Percentiles rank a stretch among this genome's conserved stretches.
Conservation (phyloP, 2,797 vertebrate genomes). For the Microctenopoma lineatum region DNA sequence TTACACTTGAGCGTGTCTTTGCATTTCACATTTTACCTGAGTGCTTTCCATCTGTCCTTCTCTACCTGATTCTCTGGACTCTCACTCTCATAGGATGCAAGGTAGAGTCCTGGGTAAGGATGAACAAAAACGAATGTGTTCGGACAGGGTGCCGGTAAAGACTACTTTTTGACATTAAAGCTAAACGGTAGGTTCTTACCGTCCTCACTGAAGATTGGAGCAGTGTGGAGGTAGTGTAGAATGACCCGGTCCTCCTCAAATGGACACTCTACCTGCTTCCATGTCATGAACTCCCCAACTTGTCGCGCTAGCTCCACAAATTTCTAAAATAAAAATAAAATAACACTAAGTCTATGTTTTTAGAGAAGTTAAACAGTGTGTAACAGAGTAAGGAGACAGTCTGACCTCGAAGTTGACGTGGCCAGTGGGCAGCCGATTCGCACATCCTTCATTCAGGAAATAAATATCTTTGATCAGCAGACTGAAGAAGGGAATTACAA, state of each 20-base stretch:
- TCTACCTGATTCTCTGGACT: slow-evolving; percentile 97
- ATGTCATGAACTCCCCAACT: slow-evolving; percentile 95
- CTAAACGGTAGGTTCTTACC: slow-evolving; percentile 79
- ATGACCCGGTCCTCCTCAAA: slow-evolving; percentile 92
- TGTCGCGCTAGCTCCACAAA: slow-evolving; percentile 95
- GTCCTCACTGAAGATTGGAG: slow-evolving; percentile 94
- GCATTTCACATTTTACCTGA: slow-evolving; percentile 83
- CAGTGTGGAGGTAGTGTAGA: slow-evolving; percentile 93
- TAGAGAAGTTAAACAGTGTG: background rate
- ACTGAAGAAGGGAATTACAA: slow-evolving; percentile 97
- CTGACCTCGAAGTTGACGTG: slow-evolving; percentile 95
- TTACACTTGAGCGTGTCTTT: background rate
- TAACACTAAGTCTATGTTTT: background rate
- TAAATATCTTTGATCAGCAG: slow-evolving; percentile 97
- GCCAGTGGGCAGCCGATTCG: slow-evolving; percentile 92
- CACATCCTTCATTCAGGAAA: slow-evolving; percentile 95
- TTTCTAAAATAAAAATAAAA: slow-evolving; percentile 82
- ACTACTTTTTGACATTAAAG: background rate
- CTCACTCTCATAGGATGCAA: slow-evolving; percentile 97
- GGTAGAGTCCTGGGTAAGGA: slow-evolving; percentile 86
- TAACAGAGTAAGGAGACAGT: background rate
- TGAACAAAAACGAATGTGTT: background rate
- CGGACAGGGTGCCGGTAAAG: background rate
- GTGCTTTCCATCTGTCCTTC: slow-evolving; percentile 96
- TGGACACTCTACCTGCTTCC: slow-evolving; percentile 95